Conservation (phyloP, 2,797 vertebrate species). For the Kryptopterus vitreolus region DNA sequence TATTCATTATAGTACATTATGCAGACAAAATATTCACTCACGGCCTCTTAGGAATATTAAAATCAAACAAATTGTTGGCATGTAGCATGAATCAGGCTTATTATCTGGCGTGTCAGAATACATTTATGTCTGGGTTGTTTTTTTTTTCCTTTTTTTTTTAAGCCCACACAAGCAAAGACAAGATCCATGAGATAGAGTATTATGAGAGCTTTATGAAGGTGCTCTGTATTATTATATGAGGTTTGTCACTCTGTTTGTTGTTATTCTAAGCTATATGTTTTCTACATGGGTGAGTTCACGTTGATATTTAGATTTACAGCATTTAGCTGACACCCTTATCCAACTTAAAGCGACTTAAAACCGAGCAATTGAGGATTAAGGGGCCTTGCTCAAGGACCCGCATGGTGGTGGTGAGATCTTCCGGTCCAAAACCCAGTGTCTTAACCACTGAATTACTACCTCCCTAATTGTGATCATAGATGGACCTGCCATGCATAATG, state of each 20-base stretch:
- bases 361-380: too few species aligned
- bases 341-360: too few species aligned
- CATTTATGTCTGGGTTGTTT: slow-evolving; percentile 13
- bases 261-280: not conserved
- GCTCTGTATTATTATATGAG: not conserved
- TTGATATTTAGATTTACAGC: too few species aligned
- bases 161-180: not conserved
- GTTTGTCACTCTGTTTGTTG: not conserved
- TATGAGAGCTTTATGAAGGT: not conserved
- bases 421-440: too few species aligned
- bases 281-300: not conserved
- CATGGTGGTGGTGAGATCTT: too few species aligned
- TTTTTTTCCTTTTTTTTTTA: not conserved
- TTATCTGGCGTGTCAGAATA: not conserved
- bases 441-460: too few species aligned
- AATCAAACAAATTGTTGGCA: slow-evolving; percentile 6
- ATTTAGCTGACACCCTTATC: not conserved
- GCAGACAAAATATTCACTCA: slow-evolving; percentile 23
- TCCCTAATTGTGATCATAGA: not conserved
- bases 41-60: not conserved
- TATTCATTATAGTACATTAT: slow-evolving; percentile 18
- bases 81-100: not conserved
- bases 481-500: not conserved
- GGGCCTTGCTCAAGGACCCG: too few species aligned
- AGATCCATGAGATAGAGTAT: not conserved